Base-by-base conservation (phyloP, 2,888 invertebrate genomes). In the Hipparchia semele region DNA sequence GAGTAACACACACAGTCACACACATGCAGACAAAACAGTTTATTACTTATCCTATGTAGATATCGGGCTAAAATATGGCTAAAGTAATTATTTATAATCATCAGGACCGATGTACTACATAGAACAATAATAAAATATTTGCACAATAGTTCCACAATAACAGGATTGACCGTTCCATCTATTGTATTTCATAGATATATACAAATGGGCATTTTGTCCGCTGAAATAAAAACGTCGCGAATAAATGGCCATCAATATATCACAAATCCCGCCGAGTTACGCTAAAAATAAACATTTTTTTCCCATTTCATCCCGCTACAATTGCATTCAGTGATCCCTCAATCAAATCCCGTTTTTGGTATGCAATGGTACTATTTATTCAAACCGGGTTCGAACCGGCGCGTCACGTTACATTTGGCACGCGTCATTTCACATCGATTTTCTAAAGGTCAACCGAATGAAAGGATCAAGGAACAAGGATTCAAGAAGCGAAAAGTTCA, bases 281-380 rank as follows among this genome's bases (percentile, higher is more conserved):
- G 68, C 74, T 71, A 59, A 75, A 75, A 74, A 77, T 77, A 77
- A 77, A 77, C 74, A 74, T 76, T 75, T 74, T 77, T 75, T 78
- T 67, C 71, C 69, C 58, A 71, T 76, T 73, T 68, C 71, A 72
- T 76, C 66, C 66, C 76, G 72, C 67, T 76, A 73, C 70, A 73
- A 77, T 75, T 76, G 77, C 73, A 76, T 70, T 61, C 73, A 73
- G 74, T 74, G 72, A 74, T 74, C 77, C 77, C 74, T 75, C 72
- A 73, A 78, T 78, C 77, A 75, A 78, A 74, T 75, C 75, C 71
- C 76, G 75, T 73, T 77, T 66, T 77, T 70, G 70, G 72, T 74
- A 72, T 62, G 71, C 68, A 70, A 64, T 72, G 70, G 71, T 71
- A 70, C 75, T 74, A 71, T 74, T 68, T 73, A 71, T 75, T 76